Evolutionary conservation across 1,140 invertebrate genomes (phyloP), one percentile per base, ranked within the genome.

Genomic region (Lepidurus couesii): DNA sequence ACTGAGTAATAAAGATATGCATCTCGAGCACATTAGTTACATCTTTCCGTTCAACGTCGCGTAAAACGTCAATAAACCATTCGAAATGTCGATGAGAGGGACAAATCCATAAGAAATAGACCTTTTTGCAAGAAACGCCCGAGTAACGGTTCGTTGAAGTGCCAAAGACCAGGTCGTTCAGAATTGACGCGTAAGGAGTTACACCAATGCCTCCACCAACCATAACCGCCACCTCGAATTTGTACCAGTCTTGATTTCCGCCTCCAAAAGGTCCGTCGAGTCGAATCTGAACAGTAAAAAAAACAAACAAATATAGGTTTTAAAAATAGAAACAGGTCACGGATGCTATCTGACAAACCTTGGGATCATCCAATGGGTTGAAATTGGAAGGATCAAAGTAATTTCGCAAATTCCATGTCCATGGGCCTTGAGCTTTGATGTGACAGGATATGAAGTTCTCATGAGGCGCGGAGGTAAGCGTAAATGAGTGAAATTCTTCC

Each of bases 1-100:
- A 99, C 87, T 99, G 97, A 5, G 98, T 99, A 82, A 99, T 99
- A 85, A 99, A 99, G 83, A 99, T 99, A 84, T 99, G 97, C 83
- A 98, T 98, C 86, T 98, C 97, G 16, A 99, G 88, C 7, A 99
- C 95, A 83, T 96, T 94, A 8, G 96, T 97, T 43, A 96, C 94
- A 85, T 99, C 97, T 83, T 98, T 95, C 77, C 92, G 91, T 83
- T 99, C 98, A 0, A 99, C 97, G 84, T 99, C 96, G 77, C 96
- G 88, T 34, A 99, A 87, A n/a, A 99, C 97, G 84, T 99, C 98
- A 81, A 99, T 98, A 85, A 99, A 97, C 98, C 98, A 99, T 86
- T 99, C 98, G 84, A 98, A 99, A 84, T 98, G 96, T 80, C 97
- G 95, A 85, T 99, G 98, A 5, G 96, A 98, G 6, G 97, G 96